A percentile compares a stretch with the other conserved stretches of the same genome.
Conservation (phyloP, 1,140 invertebrate species). For the Dysdera silvatica region DNA sequence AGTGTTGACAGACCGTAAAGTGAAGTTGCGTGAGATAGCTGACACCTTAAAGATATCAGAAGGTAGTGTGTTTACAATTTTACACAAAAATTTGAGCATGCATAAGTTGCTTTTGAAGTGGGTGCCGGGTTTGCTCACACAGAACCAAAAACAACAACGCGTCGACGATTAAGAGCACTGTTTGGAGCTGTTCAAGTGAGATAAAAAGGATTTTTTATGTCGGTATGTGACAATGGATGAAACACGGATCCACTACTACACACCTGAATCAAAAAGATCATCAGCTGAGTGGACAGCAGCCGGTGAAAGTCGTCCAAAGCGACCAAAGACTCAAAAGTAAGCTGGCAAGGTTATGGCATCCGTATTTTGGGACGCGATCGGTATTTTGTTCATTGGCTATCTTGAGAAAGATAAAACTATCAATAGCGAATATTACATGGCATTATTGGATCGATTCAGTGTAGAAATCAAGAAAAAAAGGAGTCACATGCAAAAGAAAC, state of each 20-base stretch:
- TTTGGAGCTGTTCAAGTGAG: conserved; percentile 3
- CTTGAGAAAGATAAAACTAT: not conserved
- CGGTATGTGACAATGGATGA: not conserved
- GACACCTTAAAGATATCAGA: conserved; percentile 13
- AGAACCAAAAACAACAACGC: not conserved
- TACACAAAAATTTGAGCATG: not conserved
- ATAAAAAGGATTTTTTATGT: not conserved
- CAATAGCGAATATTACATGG: not conserved
- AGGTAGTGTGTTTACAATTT: conserved; percentile 9
- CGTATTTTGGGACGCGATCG: not conserved
- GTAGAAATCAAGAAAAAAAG: conserved; percentile 8
- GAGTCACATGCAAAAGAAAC: conserved; percentile 3
- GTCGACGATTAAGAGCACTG: conserved; percentile 1
- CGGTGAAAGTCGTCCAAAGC: not conserved
- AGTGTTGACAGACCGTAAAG: not conserved
- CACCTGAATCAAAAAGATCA: not conserved
- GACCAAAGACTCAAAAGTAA: not conserved
- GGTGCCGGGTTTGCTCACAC: not conserved
- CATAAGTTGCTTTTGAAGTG: conserved; percentile 1
- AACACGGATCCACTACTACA: not conserved
- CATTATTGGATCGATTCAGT: not conserved
- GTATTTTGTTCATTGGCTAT: not conserved
- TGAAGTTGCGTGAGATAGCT: conserved; percentile 5
- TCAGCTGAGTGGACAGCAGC: not conserved
- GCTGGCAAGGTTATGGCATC: not conserved